Evolutionary conservation across 2,797 vertebrate genomes (phyloP).

Genomic region (Notolepis coatsorum): DNA sequence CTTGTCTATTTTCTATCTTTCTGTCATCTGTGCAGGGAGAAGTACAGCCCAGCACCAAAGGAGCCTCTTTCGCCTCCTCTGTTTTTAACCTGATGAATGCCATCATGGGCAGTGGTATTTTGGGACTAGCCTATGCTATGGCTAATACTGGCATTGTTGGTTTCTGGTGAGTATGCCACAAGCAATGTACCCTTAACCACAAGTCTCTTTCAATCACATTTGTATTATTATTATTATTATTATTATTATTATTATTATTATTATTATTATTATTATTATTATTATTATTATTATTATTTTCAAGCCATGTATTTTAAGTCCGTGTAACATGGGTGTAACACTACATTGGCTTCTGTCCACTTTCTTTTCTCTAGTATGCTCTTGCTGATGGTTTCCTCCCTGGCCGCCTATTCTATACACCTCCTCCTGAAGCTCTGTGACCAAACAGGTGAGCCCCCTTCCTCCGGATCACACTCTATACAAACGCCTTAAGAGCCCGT

Average conservation of each 20-base stretch:
- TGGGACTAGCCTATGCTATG: constrained; percentile 94
- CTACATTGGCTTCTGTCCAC: background rate
- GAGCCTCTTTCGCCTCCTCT: constrained; percentile 88
- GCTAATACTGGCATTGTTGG: constrained; percentile 90
- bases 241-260: background rate
- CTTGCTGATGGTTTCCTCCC: constrained; percentile 86
- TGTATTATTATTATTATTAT: background rate
- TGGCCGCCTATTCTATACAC: constrained; percentile 92
- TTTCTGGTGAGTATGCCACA: constrained; percentile 86
- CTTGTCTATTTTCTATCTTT: constrained; percentile 5
- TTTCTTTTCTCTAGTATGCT: constrained; percentile 79
- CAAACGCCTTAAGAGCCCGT: background rate
- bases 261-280: background rate
- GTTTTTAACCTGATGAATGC: constrained; percentile 97
- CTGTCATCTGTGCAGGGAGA: constrained; percentile 47
- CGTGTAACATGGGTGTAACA: constrained; percentile 10
- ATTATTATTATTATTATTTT: background rate
- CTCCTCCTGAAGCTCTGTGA: constrained; percentile 93
- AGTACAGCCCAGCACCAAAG: constrained; percentile 43
- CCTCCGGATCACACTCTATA: background rate
- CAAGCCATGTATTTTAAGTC: too few species aligned
- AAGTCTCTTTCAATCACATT: background rate
- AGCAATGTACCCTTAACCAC: background rate
- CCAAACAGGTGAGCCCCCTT: constrained; percentile 87
- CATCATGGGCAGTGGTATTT: constrained; percentile 95